Conservation (phyloP, 2,888 invertebrate species). For the Orchesella flavescens region DNA sequence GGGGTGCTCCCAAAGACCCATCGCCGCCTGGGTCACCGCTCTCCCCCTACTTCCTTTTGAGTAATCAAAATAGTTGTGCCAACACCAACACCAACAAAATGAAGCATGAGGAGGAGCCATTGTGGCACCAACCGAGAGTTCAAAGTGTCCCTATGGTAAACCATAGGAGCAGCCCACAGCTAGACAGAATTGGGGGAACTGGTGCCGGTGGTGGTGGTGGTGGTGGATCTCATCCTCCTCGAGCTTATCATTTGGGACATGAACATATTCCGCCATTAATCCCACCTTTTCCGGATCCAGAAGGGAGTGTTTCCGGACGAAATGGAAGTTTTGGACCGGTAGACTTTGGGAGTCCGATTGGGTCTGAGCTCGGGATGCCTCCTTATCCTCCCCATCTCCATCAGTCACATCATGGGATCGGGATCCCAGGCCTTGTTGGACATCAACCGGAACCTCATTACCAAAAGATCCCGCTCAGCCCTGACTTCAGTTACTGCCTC, state of each 20-base stretch:
- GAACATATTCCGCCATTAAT: constrained; percentile 57
- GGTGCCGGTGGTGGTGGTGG: constrained; percentile 45
- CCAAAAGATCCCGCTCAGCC: constrained; percentile 67
- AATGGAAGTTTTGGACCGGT: constrained; percentile 58
- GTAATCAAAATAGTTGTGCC: constrained; percentile 59
- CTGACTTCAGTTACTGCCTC: constrained; percentile 68
- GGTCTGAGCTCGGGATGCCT: constrained; percentile 57
- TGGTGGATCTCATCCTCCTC: constrained; percentile 54
- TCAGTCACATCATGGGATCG: constrained; percentile 53
- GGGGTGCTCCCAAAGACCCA: constrained; percentile 56
- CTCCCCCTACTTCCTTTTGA: constrained; percentile 61
- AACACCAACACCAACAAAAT: constrained; percentile 57
- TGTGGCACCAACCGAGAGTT: constrained; percentile 58
- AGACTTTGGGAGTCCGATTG: constrained; percentile 56
- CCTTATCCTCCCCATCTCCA: constrained; percentile 55
- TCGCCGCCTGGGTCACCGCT: constrained; percentile 57
- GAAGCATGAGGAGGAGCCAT: constrained; percentile 55
- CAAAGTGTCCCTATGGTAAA: constrained; percentile 62
- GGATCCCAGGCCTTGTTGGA: constrained; percentile 44
- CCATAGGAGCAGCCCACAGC: constrained; percentile 58
- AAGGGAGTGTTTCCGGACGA: constrained; percentile 54
- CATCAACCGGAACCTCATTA: constrained; percentile 64
- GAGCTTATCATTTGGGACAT: constrained; percentile 62
- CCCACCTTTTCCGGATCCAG: constrained; percentile 59
- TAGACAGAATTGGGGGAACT: constrained; percentile 51